phyloP scores from a whole-genome alignment of 2,888 invertebrate species.

The Caenorhabditis drosophilae region DNA sequence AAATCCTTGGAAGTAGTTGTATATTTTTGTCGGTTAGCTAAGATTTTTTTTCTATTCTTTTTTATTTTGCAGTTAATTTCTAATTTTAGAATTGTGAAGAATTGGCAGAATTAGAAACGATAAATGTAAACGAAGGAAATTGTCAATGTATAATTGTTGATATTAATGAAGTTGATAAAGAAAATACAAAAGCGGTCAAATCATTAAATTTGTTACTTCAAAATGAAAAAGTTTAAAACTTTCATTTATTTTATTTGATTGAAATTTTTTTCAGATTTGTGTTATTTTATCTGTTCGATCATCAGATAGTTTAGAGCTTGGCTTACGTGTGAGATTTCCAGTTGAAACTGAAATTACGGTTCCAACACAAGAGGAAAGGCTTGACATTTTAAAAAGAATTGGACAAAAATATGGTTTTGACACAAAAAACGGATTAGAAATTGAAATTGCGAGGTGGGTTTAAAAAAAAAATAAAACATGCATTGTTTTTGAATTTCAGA shows the following conservation, averaged over 20 bases:
- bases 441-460: slow-evolving; percentile 34
- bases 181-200: slow-evolving; percentile 29
- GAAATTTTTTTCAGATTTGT: slow-evolving; percentile 11
- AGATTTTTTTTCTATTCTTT: neutral
- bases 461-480: neutral
- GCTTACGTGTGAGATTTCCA: slow-evolving; percentile 56
- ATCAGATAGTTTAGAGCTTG: slow-evolving; percentile 47
- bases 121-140: slow-evolving; percentile 8
- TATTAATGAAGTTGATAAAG: slow-evolving; percentile 32
- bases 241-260: neutral
- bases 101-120: slow-evolving; percentile 13
- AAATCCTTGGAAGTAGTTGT: slow-evolving; percentile 28
- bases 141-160: slow-evolving; percentile 30
- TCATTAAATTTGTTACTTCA: slow-evolving; percentile 13
- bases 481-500: too few species aligned
- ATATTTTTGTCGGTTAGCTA: too few species aligned
- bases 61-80: neutral
- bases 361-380: slow-evolving; percentile 46
- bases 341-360: slow-evolving; percentile 47
- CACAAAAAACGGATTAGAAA: slow-evolving; percentile 8
- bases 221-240: slow-evolving; percentile 24
- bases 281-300: slow-evolving; percentile 49
- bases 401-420: slow-evolving; percentile 5
- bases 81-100: slow-evolving; percentile 14
- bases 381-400: slow-evolving; percentile 42